These are phyloP conservation scores for Delichon dasypus DNA, from an alignment of 2,797 vertebrate species.

Conservation along the genomic window DNA sequence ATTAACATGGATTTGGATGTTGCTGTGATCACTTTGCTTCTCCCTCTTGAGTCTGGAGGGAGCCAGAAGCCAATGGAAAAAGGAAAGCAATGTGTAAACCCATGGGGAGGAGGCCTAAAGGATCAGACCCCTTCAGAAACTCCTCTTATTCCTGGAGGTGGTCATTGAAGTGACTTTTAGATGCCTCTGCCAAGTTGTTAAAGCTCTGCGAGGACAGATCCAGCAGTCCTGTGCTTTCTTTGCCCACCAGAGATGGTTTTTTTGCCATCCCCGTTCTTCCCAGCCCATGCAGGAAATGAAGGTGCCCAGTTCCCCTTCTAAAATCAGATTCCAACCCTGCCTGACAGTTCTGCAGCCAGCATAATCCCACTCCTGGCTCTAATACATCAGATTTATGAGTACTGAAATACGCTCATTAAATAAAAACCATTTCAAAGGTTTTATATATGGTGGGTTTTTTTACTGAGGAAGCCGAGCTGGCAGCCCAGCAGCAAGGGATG, in stretches of 20 bases:
- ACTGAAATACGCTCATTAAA: neutral
- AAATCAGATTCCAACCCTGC: neutral
- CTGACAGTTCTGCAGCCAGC: neutral
- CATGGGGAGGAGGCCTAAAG: neutral
- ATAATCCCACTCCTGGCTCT: neutral
- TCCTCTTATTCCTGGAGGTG: neutral
- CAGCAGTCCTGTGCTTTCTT: neutral
- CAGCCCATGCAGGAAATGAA: neutral
- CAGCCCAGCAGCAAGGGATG: neutral
- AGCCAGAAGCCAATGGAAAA: neutral
- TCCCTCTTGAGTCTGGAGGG: neutral
- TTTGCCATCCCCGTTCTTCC: neutral
- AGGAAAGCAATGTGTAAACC: neutral
- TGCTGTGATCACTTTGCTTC: conserved; percentile 52
- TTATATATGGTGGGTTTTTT: neutral
- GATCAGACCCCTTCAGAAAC: neutral
- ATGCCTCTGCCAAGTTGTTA: neutral
- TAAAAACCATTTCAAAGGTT: neutral
- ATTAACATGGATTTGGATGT: conserved; percentile 75
- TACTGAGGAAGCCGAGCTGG: neutral
- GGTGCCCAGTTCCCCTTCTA: neutral
- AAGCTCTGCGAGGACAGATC: neutral
- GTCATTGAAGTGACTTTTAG: neutral
- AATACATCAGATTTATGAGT: rapidly evolving
- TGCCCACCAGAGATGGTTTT: neutral